These are phyloP conservation scores for Gymnobelideus leadbeateri DNA, from an alignment of 2,113 vertebrate species.

Conservation along the genomic window DNA sequence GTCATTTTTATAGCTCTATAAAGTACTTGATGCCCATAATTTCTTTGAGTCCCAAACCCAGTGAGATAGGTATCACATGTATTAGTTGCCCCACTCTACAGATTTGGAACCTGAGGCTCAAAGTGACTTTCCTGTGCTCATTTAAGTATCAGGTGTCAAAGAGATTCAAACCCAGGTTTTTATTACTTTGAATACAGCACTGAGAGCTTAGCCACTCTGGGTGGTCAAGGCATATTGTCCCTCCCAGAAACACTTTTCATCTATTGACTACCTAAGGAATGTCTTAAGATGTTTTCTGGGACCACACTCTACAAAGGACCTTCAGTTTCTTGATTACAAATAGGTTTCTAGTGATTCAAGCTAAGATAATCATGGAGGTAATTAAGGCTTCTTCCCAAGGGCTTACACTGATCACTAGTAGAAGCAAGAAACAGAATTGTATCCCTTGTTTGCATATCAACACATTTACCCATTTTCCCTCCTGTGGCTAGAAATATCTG, in stretches of 20 bases:
- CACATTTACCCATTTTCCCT: not conserved
- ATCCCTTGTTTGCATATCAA: not conserved
- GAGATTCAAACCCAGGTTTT: not conserved
- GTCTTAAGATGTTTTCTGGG: not conserved
- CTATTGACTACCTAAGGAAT: not conserved
- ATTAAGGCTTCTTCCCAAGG: not conserved
- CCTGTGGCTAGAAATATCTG: not conserved
- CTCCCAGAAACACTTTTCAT: not conserved
- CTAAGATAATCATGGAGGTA: not conserved
- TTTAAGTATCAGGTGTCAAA: not conserved
- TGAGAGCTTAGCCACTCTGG: not conserved
- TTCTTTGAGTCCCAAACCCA: not conserved
- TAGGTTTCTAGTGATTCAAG: not conserved
- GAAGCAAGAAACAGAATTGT: not conserved
- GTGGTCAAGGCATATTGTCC: not conserved
- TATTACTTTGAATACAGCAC: not conserved
- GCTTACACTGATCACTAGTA: not conserved
- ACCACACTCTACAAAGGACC: not conserved
- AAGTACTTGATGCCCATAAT: not conserved
- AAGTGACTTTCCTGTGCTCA: conserved; percentile 15
- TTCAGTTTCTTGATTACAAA: not conserved
- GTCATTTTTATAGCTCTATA: not conserved
- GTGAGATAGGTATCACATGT: not conserved
- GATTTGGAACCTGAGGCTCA: conserved; percentile 7
- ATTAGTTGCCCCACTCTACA: conserved; percentile 9